Base-by-base conservation (phyloP, 2,888 invertebrate genomes). In the Dolichomitus sp. region DNA sequence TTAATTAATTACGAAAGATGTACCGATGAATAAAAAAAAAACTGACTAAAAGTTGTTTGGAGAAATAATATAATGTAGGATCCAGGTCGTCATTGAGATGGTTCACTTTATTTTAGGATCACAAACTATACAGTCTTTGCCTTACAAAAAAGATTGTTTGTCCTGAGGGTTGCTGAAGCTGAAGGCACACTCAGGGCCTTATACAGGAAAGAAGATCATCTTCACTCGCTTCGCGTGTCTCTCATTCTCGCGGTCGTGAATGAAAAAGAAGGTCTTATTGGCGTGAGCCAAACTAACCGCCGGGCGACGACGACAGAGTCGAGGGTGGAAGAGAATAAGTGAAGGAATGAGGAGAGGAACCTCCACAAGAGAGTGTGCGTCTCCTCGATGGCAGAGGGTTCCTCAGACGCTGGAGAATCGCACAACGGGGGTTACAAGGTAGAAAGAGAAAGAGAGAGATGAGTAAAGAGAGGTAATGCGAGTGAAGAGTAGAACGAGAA, bases 401-500 rank as follows among this genome's bases (percentile, higher is more conserved):
- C 19, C 66, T 75, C 65, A 48, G 50, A 48, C 6, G 19, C 7
- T 27, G 59, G 61, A 77, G 72, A 48, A 50, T 80, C 48, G 69
- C 52, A 27, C 65, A 66, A 72, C 68, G 73, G 79, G 83, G 77
- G 73, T 63, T 74, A 59, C 33, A 52, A 76, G 81, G 70, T 48
- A 63, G 30, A 50, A 72, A 57, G 48, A 66, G 61, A 50, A 69
- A 79, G 61, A 30, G 73, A 61, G 68, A 76, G 61, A 73, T 80
- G 79, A 42, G 50, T 74, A 42, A 57, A 68, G 66, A 52, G 63
- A 37, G 68, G 40, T 80, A 76, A 83, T 73, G 57, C 42, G 83
- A 80, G 73, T 68, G 42, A 69, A 33, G 72, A 77, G 83, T 80
- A 57, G 69, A 77, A 63, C 48, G 42, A 52, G 45, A 74, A 80